These are phyloP conservation scores for Chalcosyrphus nemorum DNA, from an alignment of 2,888 invertebrate species.

Conservation along the genomic window DNA sequence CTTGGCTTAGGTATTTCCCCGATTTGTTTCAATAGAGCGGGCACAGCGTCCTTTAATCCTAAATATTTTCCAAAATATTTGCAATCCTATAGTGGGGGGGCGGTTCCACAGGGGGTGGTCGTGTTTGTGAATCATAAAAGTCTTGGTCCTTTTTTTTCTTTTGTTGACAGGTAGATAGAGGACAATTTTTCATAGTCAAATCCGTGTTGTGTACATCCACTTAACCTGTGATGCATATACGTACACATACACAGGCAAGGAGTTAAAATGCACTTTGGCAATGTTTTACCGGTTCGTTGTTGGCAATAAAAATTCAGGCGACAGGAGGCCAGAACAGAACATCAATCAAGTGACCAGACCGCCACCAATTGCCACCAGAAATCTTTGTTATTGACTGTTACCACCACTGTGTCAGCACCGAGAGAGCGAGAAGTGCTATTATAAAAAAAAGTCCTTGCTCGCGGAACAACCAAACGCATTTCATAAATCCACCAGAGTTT, in stretches of 20 bases:
- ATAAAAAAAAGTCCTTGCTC: no score
- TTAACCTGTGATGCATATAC: no score
- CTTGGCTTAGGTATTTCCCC: constrained; percentile 26
- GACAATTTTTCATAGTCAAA: constrained; percentile 10
- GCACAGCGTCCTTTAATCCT: constrained; percentile 41
- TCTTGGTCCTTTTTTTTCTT: constrained; percentile 1
- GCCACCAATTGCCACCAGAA: constrained; percentile 72
- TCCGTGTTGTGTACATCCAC: constrained; percentile 35
- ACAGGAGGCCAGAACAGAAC: constrained; percentile 56
- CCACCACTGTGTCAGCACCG: constrained; percentile 44
- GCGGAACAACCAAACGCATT: constrained; percentile 20
- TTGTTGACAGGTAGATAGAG: constrained; percentile 22
- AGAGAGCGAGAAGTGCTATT: no score
- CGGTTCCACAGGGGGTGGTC: constrained; percentile 40
- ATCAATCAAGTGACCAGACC: constrained; percentile 71
- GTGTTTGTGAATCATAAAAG: constrained; percentile 63
- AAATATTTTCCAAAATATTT: constrained; percentile 67
- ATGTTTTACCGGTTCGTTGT: constrained; percentile 8
- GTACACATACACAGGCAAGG: not conserved
- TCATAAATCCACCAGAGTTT: constrained; percentile 69
- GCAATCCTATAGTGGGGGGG: constrained; percentile 32
- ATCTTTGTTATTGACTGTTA: constrained; percentile 69
- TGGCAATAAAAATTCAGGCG: constrained; percentile 64
- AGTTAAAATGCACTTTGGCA: constrained; percentile 33
- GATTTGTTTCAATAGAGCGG: constrained; percentile 38